Evolutionary conservation across 2,888 invertebrate genomes (phyloP), one percentile per base, ranked within the genome.

Genomic region (Andricus curvator): DNA sequence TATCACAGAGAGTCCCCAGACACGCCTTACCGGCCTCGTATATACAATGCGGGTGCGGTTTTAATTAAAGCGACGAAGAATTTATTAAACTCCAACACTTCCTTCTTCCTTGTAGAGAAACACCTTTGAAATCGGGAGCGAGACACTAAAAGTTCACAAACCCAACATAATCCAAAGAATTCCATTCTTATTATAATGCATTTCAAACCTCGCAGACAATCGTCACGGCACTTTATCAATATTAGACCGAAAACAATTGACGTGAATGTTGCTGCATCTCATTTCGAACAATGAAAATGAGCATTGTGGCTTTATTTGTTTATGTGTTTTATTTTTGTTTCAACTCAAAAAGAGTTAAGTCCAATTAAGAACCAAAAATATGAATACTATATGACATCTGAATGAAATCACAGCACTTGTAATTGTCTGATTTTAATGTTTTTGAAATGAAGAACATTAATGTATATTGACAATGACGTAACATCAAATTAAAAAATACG

Each of bases 61-160:
- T 77, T 78, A 82, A 82, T 82, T 82, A 80, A 79, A 62, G 37
- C 81, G 67, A 81, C 80, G 64, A 56, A 17, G 20, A 60, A 78
- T 51, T 44, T 65, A 25, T 70, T 25, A 9, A 33, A 33, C 51
- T 60, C 51, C 51, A 74, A 80, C 79, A 78, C 82, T 83, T 82
- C 79, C 81, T 80, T 78, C 77, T 84, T 84, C 83, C 83, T 81
- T 37, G 78, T 80, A 67, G 64, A 80, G 60, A 65, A 25, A 20
- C 13, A 78, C 17, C 56, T n/a, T 56, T 48, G 9, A 44, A n/a
- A 51, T 51, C 22, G 51, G 29, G 15, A 44, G 41, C n/a, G n/a
- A n/a, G n/a, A n/a, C n/a, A 22, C 56, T 13, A 25, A 62, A 62
- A 25, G 62, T 25, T 29, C 11, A 13, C 62, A 62, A 62, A 62